A percentile compares a stretch with the other conserved stretches of the same genome.
Evolutionary conservation across 1,140 invertebrate genomes (phyloP).

Genomic region (Megathymus violae): DNA sequence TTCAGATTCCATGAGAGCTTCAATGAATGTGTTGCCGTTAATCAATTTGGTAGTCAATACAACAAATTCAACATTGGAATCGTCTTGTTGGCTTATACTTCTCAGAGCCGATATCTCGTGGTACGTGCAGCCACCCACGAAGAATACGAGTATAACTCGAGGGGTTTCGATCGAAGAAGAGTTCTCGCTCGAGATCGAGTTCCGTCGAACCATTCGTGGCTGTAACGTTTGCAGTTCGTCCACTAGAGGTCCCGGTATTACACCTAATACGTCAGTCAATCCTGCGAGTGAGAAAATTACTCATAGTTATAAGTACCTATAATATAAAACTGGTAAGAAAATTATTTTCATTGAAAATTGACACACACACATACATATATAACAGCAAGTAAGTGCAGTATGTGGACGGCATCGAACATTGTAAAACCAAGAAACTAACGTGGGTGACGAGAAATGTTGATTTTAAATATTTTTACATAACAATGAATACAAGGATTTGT

Average conservation of each 20-base stretch:
- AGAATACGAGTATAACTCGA: slow-evolving; percentile 95
- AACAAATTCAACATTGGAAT: slow-evolving; percentile 95
- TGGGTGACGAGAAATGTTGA: neutral
- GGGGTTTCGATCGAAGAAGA: slow-evolving; percentile 87
- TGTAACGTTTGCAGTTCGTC: slow-evolving; percentile 85
- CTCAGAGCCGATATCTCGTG: slow-evolving; percentile 97
- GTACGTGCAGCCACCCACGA: slow-evolving; percentile 98
- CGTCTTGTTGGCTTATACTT: slow-evolving; percentile 96
- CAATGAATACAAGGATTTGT: neutral
- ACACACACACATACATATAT: too few relatives aligned
- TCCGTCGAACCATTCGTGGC: slow-evolving; percentile 80
- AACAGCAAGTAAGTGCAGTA: neutral
- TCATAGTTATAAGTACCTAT: neutral
- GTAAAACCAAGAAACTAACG: neutral
- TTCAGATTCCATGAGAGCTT: slow-evolving; percentile 87
- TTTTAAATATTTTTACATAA: neutral
- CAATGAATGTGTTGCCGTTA: slow-evolving; percentile 94
- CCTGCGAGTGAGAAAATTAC: slow-evolving; percentile 57
- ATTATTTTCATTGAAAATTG: too few relatives aligned
- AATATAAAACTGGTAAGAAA: neutral
- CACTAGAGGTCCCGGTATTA: slow-evolving; percentile 85
- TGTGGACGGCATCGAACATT: neutral
- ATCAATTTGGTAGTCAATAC: slow-evolving; percentile 97
- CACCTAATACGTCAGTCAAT: slow-evolving; percentile 85
- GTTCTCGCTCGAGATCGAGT: slow-evolving; percentile 86